These are phyloP conservation scores for Blennius ocellaris DNA, from an alignment of 2,113 vertebrate species.

Conservation along the genomic window DNA sequence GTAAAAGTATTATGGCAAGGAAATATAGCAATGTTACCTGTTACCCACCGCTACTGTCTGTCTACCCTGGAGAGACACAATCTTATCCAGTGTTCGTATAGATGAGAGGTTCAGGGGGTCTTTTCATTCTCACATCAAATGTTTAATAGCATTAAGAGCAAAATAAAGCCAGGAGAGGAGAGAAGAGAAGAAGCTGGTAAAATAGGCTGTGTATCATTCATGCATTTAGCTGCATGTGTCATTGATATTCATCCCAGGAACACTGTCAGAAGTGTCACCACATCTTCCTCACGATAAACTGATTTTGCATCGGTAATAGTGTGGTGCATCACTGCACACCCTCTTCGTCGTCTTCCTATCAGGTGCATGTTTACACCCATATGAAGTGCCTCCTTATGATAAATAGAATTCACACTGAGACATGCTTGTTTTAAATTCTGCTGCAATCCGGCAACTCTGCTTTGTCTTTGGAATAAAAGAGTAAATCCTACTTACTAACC, in stretches of 20 bases:
- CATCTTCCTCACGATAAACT: conserved; percentile 45
- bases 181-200: neutral
- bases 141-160: neutral
- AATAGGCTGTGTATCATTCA: conserved; percentile 21
- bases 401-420: conserved; percentile 10
- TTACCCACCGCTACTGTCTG: no score
- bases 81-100: no score
- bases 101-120: no score
- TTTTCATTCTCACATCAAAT: conserved; percentile 35
- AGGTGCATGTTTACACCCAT: conserved; percentile 16
- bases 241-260: conserved; percentile 53
- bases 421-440: conserved; percentile 27
- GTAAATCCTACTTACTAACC: neutral
- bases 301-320: conserved; percentile 37
- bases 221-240: conserved; percentile 52
- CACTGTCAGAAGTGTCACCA: conserved; percentile 52
- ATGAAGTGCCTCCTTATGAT: conserved; percentile 26
- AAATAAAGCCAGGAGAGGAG: neutral
- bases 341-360: conserved; percentile 19
- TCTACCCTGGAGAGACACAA: no score
- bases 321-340: conserved; percentile 25
- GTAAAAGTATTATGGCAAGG: no score
- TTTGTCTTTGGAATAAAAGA: conserved; percentile 1
- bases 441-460: conserved; percentile 22
- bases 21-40: no score